phyloP scores from a whole-genome alignment of 2,888 invertebrate genomes.

The Dynastes tityus region DNA sequence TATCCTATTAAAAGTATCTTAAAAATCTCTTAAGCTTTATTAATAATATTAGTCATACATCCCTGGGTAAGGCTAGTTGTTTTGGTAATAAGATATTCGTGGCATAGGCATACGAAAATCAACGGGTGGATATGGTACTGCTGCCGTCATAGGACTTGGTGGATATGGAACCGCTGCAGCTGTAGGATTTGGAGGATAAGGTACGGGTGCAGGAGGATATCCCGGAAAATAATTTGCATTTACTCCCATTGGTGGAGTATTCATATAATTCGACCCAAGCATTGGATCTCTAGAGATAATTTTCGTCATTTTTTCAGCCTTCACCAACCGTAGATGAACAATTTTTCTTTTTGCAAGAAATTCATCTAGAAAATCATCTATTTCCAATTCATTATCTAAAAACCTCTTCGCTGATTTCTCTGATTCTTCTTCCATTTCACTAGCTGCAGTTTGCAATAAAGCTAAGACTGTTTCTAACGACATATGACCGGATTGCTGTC shows the following conservation, averaged over 20 bases:
- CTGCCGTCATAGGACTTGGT: constrained; percentile 66
- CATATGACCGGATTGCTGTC: constrained; percentile 83
- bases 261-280: constrained; percentile 64
- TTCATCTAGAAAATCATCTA: constrained; percentile 89
- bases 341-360: constrained; percentile 84
- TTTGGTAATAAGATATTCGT: constrained; percentile 67
- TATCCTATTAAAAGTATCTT: constrained; percentile 9
- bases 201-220: constrained; percentile 57
- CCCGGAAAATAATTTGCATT: constrained; percentile 71
- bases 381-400: constrained; percentile 79
- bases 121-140: constrained; percentile 81
- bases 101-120: constrained; percentile 87
- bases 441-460: constrained; percentile 90
- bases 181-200: too few relatives aligned
- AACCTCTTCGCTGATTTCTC: constrained; percentile 89
- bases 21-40: constrained; percentile 13
- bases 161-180: constrained; percentile 76
- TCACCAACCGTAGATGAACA: constrained; percentile 89
- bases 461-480: constrained; percentile 91
- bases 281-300: constrained; percentile 71
- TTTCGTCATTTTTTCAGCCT: constrained; percentile 94
- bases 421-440: constrained; percentile 94
- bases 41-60: not conserved
- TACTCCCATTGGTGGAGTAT: constrained; percentile 67
- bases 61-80: constrained; percentile 59